A percentile compares a stretch with the other conserved stretches of the same genome.
Conservation (phyloP, 2,113 vertebrate genomes). For the Cyanoderma ruficeps region DNA sequence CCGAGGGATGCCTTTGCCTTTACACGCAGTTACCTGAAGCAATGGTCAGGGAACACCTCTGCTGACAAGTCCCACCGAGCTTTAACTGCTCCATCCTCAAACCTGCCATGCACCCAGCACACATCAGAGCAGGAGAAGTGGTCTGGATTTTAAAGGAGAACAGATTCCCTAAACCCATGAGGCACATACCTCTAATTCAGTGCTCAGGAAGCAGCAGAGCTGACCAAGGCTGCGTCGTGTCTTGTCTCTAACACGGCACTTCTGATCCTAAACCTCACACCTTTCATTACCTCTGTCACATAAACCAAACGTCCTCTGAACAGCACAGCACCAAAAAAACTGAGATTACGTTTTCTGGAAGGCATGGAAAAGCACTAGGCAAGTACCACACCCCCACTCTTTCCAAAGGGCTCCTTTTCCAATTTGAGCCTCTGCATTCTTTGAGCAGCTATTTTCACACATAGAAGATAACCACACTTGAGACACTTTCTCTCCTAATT, state of each 20-base stretch:
- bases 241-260: background rate
- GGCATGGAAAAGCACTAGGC: background rate
- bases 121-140: background rate
- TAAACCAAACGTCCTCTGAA: background rate
- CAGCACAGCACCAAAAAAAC: background rate
- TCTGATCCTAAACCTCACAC: background rate
- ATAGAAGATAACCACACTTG: background rate
- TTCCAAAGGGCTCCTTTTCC: background rate
- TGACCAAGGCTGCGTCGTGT: fast-evolving
- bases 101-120: background rate
- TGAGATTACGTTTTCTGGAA: background rate
- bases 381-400: background rate
- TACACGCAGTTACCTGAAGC: background rate
- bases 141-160: background rate
- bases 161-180: background rate
- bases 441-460: constrained; percentile 1
- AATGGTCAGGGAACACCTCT: background rate
- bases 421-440: background rate
- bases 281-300: background rate
- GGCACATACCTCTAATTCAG: background rate
- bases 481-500: background rate
- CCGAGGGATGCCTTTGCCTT: fast-evolving
- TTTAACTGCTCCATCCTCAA: background rate
- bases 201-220: background rate
- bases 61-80: fast-evolving